Base-by-base conservation (phyloP, 1,140 invertebrate species). In the Venturia canescens region DNA sequence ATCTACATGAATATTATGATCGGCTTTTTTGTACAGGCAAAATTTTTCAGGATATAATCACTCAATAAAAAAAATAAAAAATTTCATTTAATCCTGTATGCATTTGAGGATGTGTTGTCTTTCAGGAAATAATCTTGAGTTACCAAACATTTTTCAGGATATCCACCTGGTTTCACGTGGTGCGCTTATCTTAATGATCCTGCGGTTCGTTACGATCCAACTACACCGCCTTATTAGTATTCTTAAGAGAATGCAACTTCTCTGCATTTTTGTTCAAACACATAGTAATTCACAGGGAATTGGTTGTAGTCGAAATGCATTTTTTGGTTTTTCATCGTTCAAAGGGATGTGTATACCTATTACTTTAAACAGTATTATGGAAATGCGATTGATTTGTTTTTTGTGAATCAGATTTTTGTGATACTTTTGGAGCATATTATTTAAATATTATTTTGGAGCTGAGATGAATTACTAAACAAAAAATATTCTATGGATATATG, bases 111-210 rank as follows among this genome's bases (percentile, higher is more conserved):
- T 5, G 69, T 81, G 50, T 60, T 60, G 70, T 50, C 76, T 34
- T 44, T 76, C 44, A 31, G 79, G 76, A 81, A 84, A 80, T 85
- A 31, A 69, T 34, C 0, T 31, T 69, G 29, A 69, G 31, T 69
- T 69, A n/a, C 66, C 26, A 11, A 63, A 63, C 23, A 66, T 87
- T 88, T 92, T 91, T 79, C 89, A 92, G 91, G 90, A 82, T 92
- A 91, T 86, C 91, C 91, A 83, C 88, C 91, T 83, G 91, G 91
- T 48, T 92, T 91, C 82, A 92, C 90, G 63, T 92, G 91, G 90
- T 91, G 90, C 83, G 88, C 91, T 87, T 91, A 92, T 83, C 83
- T 92, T 85, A 88, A 81, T 75, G 88, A 91, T 85, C 89, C 90
- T 86, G 86, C 82, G 34, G 27, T 84, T 81, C 86, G 81, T 82